Conservation (phyloP, 64 coral and sea anemone species). For the Astreopora myriophthalma region DNA sequence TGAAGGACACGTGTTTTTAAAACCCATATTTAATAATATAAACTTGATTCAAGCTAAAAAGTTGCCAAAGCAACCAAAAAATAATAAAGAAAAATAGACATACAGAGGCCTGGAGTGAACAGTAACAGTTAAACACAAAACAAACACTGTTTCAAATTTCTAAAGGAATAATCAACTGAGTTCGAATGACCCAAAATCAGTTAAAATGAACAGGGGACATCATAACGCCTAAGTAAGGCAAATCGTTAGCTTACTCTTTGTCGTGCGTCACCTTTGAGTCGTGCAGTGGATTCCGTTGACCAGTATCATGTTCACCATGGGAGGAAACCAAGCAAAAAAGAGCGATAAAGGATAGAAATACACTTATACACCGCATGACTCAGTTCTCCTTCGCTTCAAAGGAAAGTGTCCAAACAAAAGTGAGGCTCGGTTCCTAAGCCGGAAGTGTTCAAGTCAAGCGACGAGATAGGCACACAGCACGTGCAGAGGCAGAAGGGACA, state of each 20-base stretch:
- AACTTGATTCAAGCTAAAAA: no score
- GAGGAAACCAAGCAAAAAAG: background rate
- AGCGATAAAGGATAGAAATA: background rate
- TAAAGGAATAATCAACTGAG: no score
- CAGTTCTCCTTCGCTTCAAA: background rate
- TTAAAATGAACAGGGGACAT: background rate
- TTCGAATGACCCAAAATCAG: background rate
- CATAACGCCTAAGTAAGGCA: background rate
- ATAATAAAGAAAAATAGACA: background rate
- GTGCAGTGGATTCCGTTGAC: slow-evolving; percentile 42
- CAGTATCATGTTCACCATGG: background rate
- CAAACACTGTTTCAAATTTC: background rate
- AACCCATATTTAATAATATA: background rate
- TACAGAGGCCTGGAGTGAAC: background rate
- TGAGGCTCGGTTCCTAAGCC: slow-evolving; percentile 9
- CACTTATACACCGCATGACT: background rate
- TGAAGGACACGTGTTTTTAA: background rate
- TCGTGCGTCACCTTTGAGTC: slow-evolving; percentile 69
- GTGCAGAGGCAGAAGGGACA: background rate
- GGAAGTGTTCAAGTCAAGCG: background rate
- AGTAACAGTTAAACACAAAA: background rate
- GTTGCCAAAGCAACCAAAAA: no score
- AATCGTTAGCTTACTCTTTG: slow-evolving; percentile 63
- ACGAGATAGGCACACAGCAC: background rate
- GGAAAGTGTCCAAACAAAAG: background rate